phyloP scores from a whole-genome alignment of 2,888 invertebrate species.

The Syrphus vitripennis region DNA sequence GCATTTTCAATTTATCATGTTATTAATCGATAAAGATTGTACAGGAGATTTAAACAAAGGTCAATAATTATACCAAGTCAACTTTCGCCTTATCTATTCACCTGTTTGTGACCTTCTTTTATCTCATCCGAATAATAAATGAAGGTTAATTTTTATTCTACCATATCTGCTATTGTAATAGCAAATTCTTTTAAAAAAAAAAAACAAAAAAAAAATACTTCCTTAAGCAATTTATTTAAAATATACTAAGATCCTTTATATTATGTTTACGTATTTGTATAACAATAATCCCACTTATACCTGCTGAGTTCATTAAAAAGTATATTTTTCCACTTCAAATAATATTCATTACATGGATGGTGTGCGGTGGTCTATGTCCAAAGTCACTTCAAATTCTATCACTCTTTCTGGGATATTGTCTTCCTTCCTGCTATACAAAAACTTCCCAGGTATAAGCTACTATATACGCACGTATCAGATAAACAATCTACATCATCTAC shows the following conservation, averaged over 20 bases:
- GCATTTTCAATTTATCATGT: no score
- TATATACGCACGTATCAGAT: neutral
- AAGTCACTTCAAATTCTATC: slow-evolving; percentile 40
- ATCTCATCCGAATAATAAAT: neutral
- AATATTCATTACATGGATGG: slow-evolving; percentile 59
- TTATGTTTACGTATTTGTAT: slow-evolving; percentile 16
- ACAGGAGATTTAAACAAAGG: no score
- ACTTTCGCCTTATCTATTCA: neutral
- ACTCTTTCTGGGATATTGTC: neutral
- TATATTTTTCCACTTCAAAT: slow-evolving; percentile 28
- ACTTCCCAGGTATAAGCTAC: neutral
- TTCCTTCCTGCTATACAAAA: neutral
- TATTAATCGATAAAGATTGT: no score
- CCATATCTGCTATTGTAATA: neutral
- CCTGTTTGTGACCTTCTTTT: neutral
- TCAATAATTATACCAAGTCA: neutral
- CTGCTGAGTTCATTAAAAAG: slow-evolving; percentile 6
- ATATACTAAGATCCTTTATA: neutral
- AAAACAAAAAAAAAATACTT: neutral
- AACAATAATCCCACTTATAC: slow-evolving; percentile 11
- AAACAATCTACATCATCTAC: slow-evolving; percentile 20
- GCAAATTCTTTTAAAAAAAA: neutral
- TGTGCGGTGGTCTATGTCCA: slow-evolving; percentile 29
- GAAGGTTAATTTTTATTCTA: neutral
- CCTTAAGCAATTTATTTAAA: neutral